These are phyloP conservation scores for Microtus montanus DNA, from an alignment of 2,113 vertebrate species.

Conservation along the genomic window DNA sequence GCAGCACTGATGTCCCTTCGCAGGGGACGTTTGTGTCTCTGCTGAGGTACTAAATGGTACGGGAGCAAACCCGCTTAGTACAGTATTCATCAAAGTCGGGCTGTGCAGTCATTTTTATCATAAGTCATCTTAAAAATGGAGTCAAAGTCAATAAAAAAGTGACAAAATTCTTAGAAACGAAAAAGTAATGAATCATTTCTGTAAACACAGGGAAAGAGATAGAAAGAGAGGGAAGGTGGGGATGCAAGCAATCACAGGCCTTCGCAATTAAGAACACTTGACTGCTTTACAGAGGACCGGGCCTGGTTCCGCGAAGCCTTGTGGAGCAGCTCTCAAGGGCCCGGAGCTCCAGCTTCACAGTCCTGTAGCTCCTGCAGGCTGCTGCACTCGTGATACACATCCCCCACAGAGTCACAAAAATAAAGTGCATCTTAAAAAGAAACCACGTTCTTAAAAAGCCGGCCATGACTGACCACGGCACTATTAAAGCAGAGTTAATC, in stretches of 20 bases:
- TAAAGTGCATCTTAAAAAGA: neutral
- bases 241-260: neutral
- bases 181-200: neutral
- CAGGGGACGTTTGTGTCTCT: neutral
- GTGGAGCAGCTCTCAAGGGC: neutral
- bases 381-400: neutral
- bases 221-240: neutral
- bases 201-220: neutral
- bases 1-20: neutral
- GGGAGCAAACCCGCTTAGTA: neutral
- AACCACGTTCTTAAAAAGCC: constrained; percentile 17
- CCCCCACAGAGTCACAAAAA: neutral
- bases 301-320: neutral
- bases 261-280: neutral
- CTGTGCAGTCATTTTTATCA: neutral
- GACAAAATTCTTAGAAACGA: constrained; percentile 11
- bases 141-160: constrained; percentile 30
- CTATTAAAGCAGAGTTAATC: constrained; percentile 14
- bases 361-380: neutral
- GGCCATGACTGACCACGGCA: neutral
- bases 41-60: neutral
- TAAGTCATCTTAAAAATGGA: constrained; percentile 10
- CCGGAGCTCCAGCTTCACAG: neutral
- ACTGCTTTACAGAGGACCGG: neutral
- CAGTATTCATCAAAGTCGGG: neutral